Conservation (phyloP, 2,113 vertebrate genomes). For the Todiramphus chloris region DNA sequence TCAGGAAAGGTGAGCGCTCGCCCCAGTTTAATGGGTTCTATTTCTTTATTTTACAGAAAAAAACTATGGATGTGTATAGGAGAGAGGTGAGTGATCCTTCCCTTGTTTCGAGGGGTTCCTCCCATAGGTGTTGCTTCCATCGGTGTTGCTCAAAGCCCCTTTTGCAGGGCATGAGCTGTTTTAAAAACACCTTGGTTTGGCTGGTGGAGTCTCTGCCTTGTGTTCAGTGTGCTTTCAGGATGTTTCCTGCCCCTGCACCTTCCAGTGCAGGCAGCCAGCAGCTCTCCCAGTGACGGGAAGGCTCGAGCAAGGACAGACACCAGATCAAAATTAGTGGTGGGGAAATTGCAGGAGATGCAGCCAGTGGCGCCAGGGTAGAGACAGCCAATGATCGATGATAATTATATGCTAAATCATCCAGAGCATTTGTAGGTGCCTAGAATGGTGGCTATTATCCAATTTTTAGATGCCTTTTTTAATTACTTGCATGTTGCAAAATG, state of each 20-base stretch:
- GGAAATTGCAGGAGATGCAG: neutral
- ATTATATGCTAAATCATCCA: slow-evolving; percentile 24
- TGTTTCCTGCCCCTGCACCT: neutral
- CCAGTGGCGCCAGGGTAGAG: neutral
- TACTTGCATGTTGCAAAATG: slow-evolving; percentile 26
- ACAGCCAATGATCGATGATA: slow-evolving; percentile 24
- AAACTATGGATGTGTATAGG: slow-evolving; percentile 84
- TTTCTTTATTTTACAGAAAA: slow-evolving; percentile 80
- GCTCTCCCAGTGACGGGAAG: neutral
- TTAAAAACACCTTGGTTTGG: neutral
- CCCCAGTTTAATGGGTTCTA: neutral
- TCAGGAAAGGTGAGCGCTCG: neutral
- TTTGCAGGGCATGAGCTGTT: neutral
- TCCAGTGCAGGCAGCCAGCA: neutral
- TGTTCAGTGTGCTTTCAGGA: neutral
- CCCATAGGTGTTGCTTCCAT: neutral
- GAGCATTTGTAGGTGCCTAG: slow-evolving; percentile 11
- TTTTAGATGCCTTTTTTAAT: slow-evolving; percentile 18
- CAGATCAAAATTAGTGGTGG: neutral
- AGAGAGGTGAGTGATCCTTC: slow-evolving; percentile 84
- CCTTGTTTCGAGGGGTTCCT: neutral
- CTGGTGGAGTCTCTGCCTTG: neutral
- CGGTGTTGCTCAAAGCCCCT: neutral
- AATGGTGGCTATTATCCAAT: slow-evolving; percentile 8
- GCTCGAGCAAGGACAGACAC: neutral